Evolutionary conservation across 2,888 invertebrate genomes (phyloP), one percentile per base, ranked within the genome.

Genomic region (Teinopalpus imperialis): DNA sequence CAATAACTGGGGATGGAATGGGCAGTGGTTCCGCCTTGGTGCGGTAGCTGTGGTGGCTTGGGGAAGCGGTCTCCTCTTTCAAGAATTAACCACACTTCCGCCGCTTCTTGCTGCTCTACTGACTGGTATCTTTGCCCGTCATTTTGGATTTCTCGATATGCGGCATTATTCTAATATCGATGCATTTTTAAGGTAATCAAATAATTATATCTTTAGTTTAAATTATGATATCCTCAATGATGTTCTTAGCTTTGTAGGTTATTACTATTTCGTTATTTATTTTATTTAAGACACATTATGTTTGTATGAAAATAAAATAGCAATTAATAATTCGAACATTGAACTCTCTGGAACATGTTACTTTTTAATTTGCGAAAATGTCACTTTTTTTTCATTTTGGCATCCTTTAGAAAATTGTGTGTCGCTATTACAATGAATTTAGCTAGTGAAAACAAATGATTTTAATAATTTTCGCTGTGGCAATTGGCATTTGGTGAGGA

Each of bases 91-190:
- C 0, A 68, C 70, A 0, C 59, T 87, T 9, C 88, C 88, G 1
- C 78, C 82, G 0, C 61, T 80, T 0, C 51, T 87, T 1, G 87
- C 81, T 7, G 81, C 82, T 1, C 52, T 88, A 1, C 49, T 81
- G 1, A 77, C 71, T 1, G 88, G 88, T 7, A 81, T 88, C 24
- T 56, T 78, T 0, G 85, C 81, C 0, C 66, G 81, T 8, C 69
- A 86, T 43, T 45, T 82, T 0, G 76, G 68, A 1, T 72, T 80
- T 9, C 67, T 88, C 0, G 78, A 86, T 27, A 87, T 88, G 81
- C 57, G 79, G 37, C 54, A 78, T 1, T 74, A 74, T 43, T 67
- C 70, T 1, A 60, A 78, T 2, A 57, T 86, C 8, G 88, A 88
- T 48, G 53, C 57, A 7, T 80, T 82, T 57, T 62, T 88, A 51